Conservation (phyloP, 2,113 vertebrate genomes). For the Antidorcas marsupialis region DNA sequence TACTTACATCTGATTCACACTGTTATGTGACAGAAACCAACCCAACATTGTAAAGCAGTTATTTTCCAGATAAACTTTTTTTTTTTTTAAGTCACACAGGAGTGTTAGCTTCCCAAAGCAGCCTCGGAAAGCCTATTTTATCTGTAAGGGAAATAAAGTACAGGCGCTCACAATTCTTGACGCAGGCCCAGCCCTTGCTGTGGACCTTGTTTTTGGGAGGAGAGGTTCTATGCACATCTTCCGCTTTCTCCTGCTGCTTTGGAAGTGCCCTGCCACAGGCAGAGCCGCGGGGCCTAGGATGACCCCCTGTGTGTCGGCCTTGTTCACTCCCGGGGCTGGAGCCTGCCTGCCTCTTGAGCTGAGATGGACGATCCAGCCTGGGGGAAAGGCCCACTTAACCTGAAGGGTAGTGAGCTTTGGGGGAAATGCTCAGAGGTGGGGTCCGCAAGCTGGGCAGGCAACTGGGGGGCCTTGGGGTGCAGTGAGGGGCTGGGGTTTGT, state of each 20-base stretch:
- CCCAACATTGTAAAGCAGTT: neutral
- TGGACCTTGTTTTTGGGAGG: neutral
- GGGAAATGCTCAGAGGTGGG: neutral
- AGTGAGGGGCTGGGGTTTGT: neutral
- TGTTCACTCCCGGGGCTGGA: neutral
- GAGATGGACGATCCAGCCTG: neutral
- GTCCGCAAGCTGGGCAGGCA: neutral
- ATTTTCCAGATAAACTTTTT: neutral
- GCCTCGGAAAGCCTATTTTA: neutral
- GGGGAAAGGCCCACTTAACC: neutral
- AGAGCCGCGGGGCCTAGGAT: fast-evolving
- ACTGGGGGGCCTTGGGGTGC: neutral
- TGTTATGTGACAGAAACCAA: neutral
- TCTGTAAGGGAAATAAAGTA: neutral
- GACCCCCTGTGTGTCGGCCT: fast-evolving
- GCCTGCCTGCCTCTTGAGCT: neutral
- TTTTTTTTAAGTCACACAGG: neutral
- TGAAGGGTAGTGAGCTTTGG: neutral
- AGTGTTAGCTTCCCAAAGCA: neutral
- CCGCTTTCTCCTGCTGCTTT: neutral
- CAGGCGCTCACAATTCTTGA: neutral
- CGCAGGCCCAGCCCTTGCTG: fast-evolving
- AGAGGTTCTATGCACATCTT: neutral
- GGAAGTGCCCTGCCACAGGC: neutral
- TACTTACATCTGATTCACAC: neutral